A percentile compares a stretch with the other conserved stretches of the same genome.
Evolutionary conservation across 2,113 vertebrate genomes (phyloP).

Genomic region (Hiodon alosoides): DNA sequence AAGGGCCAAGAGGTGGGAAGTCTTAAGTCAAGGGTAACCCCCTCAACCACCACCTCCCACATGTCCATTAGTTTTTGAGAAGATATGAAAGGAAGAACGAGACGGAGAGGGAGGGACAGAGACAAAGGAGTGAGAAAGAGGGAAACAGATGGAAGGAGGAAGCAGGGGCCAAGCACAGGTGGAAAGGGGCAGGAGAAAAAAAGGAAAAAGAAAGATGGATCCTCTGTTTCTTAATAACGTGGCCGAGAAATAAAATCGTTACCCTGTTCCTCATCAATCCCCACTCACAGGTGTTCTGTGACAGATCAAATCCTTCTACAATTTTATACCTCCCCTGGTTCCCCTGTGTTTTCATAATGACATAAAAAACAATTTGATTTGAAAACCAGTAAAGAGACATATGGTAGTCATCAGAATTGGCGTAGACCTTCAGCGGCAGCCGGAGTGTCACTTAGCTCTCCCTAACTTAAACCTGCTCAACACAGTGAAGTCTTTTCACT

Average conservation of each 20-base stretch:
- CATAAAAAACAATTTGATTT: conserved; percentile 48
- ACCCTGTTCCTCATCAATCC: conserved; percentile 44
- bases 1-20: conserved; percentile 21
- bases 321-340: conserved; percentile 53
- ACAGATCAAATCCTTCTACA: conserved; percentile 47
- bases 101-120: conserved; percentile 31
- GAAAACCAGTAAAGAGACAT: conserved; percentile 51
- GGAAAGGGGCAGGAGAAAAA: conserved; percentile 49
- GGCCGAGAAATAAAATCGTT: conserved; percentile 44
- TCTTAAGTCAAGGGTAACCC: conserved; percentile 23
- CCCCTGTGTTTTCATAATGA: conserved; percentile 47
- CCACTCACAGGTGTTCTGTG: conserved; percentile 46
- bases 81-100: conserved; percentile 20
- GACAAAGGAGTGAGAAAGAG: conserved; percentile 34
- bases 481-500: neutral
- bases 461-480: neutral
- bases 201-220: conserved; percentile 46
- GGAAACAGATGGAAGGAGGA: conserved; percentile 53
- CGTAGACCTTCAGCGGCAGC: neutral
- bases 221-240: conserved; percentile 48
- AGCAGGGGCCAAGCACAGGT: conserved; percentile 47
- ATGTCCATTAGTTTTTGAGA: neutral
- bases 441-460: neutral
- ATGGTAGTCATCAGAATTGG: conserved; percentile 52
- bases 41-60: too few species aligned